Evolutionary conservation across 2,797 vertebrate species (phyloP), one percentile per base, ranked within the genome.

Genomic region (Limnodromus scolopaceus): DNA sequence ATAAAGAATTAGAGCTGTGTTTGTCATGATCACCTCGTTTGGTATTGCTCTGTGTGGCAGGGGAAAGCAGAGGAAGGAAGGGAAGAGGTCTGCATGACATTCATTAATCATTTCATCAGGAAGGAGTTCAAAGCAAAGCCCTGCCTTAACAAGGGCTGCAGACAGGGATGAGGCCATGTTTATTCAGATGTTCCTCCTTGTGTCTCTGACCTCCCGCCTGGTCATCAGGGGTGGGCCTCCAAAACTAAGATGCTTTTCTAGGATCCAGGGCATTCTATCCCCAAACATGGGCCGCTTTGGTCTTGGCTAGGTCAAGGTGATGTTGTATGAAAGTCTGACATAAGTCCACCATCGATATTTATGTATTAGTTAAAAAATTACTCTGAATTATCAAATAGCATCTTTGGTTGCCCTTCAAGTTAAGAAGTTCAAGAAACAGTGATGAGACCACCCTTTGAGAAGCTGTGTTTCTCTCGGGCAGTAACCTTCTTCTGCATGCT

Each of bases 1-100:
- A 98, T 97, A 97, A 97, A 98, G 96, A 97, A 98, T 97, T 98
- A 97, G 97, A 93, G 96, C 95, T 86, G 32, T 95, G 85, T 97
- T 97, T 97, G 97, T 96, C 95, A 94, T 72, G 94, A 97, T 94
- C 96, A 80, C 84, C 94, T 97, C 71, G 4, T 97, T 97, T 96
- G 95, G 97, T 97, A 89, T 90, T 93, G 92, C 92, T 97, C 96
- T 87, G 85, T 69, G 92, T 93, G 86, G 93, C 72, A 96, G 91
- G 91, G 84, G 78, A 77, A 93, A 92, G 93, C 95, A 91, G 75
- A 92, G 93, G 87, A 92, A 96, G 85, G 87, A 93, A 95, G 74
- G 88, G 89, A 96, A 96, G 89, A 84, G 91, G 87, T 95, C 95
- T 91, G 95, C 69, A 54, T 86, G 82, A 49, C 66, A 69, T 93